Base-by-base conservation (phyloP, 2,113 vertebrate genomes). In the Okapia johnstoni region DNA sequence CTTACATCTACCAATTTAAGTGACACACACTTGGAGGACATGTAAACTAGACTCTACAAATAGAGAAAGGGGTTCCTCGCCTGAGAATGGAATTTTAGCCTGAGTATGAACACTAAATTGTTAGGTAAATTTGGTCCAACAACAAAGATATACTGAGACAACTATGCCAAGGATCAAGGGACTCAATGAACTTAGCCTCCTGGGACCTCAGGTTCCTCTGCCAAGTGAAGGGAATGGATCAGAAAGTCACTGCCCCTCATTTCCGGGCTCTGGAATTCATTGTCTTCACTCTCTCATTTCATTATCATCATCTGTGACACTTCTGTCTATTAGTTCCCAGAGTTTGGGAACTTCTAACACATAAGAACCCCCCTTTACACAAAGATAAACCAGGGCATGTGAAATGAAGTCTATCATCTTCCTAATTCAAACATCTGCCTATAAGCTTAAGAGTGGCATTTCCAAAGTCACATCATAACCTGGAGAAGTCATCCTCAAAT, bases 131-230 rank as follows among this genome's bases (percentile, higher is more conserved):
- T 26, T n/a, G 6, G 2, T 50, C 63, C 55, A 57, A 33, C 15
- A 25, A 63, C 25, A 83, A 88, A 30, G 30, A 48, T 50, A 57
- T 2, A 21, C 7, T 55, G n/a, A 81, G 15, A 40, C 2, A 57
- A 50, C 14, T 15, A 50, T 12, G 79, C 1, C 1, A 5, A 61
- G 5, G 40, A 46, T 26, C 15, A 57, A 1, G 2, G 19, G 11
- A 28, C 13, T 95, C 11, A 55, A 26, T 70, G 43, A 66, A 46
- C 25, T 25, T 85, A 76, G 21, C 19, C n/a, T 94, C 9, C 40
- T 54, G 13, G 30, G 43, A 5, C 0, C 46, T 52, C 5, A 25
- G 7, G 1, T 50, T 52, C 25, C 52, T 55, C 33, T 52, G 13
- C 7, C 81, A 79, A 89, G 16, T 73, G 10, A 48, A 4, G 5